Conservation (phyloP, 1,140 invertebrate genomes). For the Babylonia areolata region DNA sequence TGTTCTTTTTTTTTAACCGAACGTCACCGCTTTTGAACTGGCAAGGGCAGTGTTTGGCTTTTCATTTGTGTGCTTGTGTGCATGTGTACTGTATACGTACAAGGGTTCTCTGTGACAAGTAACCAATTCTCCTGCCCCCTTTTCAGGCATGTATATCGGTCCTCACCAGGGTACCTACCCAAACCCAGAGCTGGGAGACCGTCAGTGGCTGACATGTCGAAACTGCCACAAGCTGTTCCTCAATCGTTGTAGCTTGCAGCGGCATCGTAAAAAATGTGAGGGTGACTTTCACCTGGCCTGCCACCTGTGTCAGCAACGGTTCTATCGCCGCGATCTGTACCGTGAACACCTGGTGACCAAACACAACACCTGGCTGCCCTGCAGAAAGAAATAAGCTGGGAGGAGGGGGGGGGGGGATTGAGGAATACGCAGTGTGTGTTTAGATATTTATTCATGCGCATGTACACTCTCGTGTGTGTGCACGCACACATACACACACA, state of each 20-base stretch:
- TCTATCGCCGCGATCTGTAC: conserved; percentile 28
- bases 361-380: conserved; percentile 6
- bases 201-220: background rate
- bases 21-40: no score
- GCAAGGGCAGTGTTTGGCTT: no score
- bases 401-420: no score
- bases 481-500: no score
- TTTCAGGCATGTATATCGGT: background rate
- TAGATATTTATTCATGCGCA: background rate
- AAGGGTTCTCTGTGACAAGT: no score
- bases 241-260: conserved; percentile 18
- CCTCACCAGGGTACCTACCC: no score
- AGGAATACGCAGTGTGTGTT: no score
- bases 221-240: conserved; percentile 24
- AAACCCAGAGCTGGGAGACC: background rate
- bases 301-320: conserved; percentile 27
- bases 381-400: background rate
- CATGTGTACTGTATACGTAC: no score
- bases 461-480: no score
- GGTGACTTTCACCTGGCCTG: conserved; percentile 27
- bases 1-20: background rate
- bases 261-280: conserved; percentile 29
- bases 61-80: background rate
- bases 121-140: background rate
- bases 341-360: conserved; percentile 22